Percentiles rank a stretch among this genome's conserved stretches.
Evolutionary conservation across 2,888 invertebrate species (phyloP).

Genomic region (Callimorpha dominula): DNA sequence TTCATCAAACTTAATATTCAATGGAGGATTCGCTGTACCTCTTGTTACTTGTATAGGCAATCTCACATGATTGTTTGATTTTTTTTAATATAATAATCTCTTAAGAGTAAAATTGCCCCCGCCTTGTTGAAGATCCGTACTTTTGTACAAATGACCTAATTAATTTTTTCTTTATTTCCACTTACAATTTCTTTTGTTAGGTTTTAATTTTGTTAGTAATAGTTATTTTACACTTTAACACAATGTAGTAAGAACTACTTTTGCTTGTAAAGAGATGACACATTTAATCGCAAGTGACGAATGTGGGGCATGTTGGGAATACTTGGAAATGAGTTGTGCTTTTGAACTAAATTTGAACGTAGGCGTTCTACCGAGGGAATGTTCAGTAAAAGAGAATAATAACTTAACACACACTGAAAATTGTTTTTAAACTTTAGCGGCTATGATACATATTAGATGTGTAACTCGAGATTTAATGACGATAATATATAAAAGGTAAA

Average conservation of each 20-base stretch:
- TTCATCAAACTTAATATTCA: not conserved
- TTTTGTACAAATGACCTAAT: constrained; percentile 39
- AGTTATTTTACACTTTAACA: constrained; percentile 25
- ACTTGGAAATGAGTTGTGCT: constrained; percentile 36
- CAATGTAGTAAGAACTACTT: constrained; percentile 20
- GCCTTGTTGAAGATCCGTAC: constrained; percentile 30
- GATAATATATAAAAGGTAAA: too few relatives aligned
- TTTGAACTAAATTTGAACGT: constrained; percentile 19
- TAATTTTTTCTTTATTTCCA: constrained; percentile 44
- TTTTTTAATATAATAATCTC: not conserved
- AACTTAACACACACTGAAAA: not conserved
- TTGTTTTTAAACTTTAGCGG: too few relatives aligned
- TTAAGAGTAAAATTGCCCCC: not conserved
- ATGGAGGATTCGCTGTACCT: not conserved
- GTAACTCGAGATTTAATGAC: too few relatives aligned
- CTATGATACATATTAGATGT: too few relatives aligned
- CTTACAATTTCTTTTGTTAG: constrained; percentile 43
- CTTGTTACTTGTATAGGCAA: not conserved
- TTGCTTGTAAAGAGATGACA: constrained; percentile 23
- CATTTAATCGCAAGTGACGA: constrained; percentile 34
- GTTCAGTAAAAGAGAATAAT: not conserved
- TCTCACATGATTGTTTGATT: not conserved
- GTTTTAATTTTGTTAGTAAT: constrained; percentile 29
- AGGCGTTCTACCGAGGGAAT: constrained; percentile 1
- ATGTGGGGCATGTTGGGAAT: constrained; percentile 35